Evolutionary conservation across 2,888 invertebrate genomes (phyloP).

Genomic region (Myopa testacea): DNA sequence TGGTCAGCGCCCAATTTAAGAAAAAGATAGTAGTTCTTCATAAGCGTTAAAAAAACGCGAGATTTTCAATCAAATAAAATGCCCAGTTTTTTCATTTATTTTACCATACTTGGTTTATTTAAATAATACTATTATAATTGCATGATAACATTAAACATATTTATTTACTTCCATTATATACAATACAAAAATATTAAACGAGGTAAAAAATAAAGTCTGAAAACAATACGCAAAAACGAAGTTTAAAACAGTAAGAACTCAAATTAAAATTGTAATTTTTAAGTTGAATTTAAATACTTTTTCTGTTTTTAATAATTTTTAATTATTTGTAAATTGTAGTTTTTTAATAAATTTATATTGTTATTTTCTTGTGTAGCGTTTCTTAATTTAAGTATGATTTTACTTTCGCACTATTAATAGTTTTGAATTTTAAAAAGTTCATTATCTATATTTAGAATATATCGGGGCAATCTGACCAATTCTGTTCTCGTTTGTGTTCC

Average conservation of each 20-base stretch:
- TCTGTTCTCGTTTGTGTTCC: conserved; percentile 87
- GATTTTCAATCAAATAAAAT: too few species aligned
- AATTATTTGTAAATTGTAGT: conserved; percentile 29
- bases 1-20: too few species aligned
- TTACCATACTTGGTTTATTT: conserved; percentile 45
- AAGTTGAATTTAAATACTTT: conserved; percentile 1
- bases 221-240: conserved; percentile 13
- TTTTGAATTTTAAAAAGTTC: conserved; percentile 42
- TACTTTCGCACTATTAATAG: conserved; percentile 21
- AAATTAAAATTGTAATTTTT: conserved; percentile 31
- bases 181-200: conserved; percentile 52
- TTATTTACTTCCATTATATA: conserved; percentile 55
- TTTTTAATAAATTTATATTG: conserved; percentile 30
- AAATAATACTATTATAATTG: conserved; percentile 60
- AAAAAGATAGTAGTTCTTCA: too few species aligned
- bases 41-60: too few species aligned
- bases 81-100: conserved; percentile 2
- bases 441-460: conserved; percentile 70
- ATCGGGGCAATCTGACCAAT: conserved; percentile 93
- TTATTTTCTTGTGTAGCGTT: conserved; percentile 24
- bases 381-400: conserved; percentile 38
- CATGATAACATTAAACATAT: conserved; percentile 65
- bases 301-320: background rate
- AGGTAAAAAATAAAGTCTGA: conserved; percentile 36
- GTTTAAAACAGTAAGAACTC: background rate